These are phyloP conservation scores for Xylocampa areola DNA, from an alignment of 2,888 invertebrate genomes.

Conservation along the genomic window DNA sequence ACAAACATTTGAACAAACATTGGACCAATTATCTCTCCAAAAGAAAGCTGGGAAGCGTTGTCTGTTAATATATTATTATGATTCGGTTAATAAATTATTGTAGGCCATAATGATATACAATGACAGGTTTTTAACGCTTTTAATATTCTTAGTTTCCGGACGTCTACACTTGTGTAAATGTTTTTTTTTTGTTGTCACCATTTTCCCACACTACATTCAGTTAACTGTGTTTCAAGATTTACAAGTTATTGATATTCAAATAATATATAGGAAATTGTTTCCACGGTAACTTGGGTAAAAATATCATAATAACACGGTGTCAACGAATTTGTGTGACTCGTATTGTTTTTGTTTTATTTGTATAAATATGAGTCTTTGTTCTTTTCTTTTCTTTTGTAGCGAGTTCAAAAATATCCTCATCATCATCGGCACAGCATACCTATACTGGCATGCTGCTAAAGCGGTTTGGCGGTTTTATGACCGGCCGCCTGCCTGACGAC, in stretches of 20 bases:
- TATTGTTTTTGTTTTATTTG: too few relatives aligned
- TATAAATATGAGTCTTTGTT: too few relatives aligned
- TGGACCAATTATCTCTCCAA: slow-evolving; percentile 12
- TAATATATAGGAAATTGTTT: too few relatives aligned
- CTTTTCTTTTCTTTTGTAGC: too few relatives aligned
- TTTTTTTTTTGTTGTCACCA: slow-evolving; percentile 5
- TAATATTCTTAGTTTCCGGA: slow-evolving; percentile 37
- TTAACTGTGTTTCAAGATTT: not conserved
- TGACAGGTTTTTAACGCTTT: slow-evolving; percentile 31
- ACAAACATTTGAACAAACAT: slow-evolving; percentile 12
- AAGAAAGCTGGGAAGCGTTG: slow-evolving; percentile 30
- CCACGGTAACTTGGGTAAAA: too few relatives aligned
- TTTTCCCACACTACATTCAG: slow-evolving; percentile 30
- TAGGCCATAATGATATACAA: slow-evolving; percentile 29
- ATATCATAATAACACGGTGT: too few relatives aligned
- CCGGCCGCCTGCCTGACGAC: too few relatives aligned
- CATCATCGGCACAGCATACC: too few relatives aligned
- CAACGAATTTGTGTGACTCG: too few relatives aligned
- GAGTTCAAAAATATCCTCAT: too few relatives aligned
- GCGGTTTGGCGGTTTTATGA: too few relatives aligned
- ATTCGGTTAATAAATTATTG: slow-evolving; percentile 32
- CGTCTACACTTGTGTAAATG: slow-evolving; percentile 8
- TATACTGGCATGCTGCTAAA: too few relatives aligned
- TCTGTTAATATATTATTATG: slow-evolving; percentile 33
- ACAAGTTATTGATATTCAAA: not conserved